Percentiles rank a stretch among this genome's conserved stretches.
These are phyloP conservation scores for Oncorhynchus keta DNA, from an alignment of 2,113 vertebrate species.

Conservation along the genomic window DNA sequence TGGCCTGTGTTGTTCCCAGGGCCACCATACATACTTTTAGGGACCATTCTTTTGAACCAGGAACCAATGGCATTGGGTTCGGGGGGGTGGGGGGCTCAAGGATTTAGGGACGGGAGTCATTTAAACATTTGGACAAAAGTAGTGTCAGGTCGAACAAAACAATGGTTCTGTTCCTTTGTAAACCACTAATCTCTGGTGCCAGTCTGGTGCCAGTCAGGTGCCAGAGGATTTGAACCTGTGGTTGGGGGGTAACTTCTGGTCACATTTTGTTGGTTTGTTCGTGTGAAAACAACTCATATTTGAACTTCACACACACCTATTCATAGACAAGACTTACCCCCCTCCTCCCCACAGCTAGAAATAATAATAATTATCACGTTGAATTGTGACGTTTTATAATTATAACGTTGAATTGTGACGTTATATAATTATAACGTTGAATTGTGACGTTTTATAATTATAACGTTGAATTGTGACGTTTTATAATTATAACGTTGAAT, in stretches of 20 bases:
- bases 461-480: too few species aligned
- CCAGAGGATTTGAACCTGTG: conserved; percentile 42
- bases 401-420: too few species aligned
- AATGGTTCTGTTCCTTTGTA: conserved; percentile 55
- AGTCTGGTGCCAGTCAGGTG: conserved; percentile 35
- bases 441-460: too few species aligned
- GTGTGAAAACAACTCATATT: not conserved
- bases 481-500: too few species aligned
- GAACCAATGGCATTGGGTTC: conserved; percentile 42
- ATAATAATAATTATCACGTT: too few species aligned
- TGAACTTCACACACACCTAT: too few species aligned
- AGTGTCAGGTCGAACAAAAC: conserved; percentile 57
- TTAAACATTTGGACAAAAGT: conserved; percentile 59
- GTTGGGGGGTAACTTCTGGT: conserved; percentile 17
- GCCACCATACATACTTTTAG: conserved; percentile 75
- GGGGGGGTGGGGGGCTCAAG: conserved; percentile 38
- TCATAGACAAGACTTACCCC: too few species aligned
- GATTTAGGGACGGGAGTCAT: conserved; percentile 58
- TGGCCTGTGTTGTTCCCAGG: conserved; percentile 67
- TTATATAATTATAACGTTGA: too few species aligned
- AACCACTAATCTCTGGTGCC: conserved; percentile 33
- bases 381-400: too few species aligned
- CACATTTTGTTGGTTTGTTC: conserved; percentile 6
- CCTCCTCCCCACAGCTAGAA: too few species aligned
- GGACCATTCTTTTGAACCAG: conserved; percentile 66